Conservation (phyloP, 2,888 invertebrate species). For the Elgonia sp. region DNA sequence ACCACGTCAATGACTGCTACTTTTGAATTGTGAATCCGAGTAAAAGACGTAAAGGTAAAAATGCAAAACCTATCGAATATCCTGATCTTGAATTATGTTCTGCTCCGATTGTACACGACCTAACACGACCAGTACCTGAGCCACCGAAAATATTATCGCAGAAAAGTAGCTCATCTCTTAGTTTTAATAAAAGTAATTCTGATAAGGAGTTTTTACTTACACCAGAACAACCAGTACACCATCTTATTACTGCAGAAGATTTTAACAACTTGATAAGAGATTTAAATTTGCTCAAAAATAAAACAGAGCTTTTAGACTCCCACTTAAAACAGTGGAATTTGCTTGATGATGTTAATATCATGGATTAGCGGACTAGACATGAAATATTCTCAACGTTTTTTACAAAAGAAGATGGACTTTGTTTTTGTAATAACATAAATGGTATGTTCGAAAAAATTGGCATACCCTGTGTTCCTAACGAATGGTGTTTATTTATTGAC, state of each 20-base stretch:
- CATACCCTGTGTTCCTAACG: slow-evolving; percentile 19
- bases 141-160: too few species aligned
- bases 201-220: slow-evolving; percentile 2
- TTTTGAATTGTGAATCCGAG: slow-evolving; percentile 15
- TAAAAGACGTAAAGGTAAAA: neutral
- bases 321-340: slow-evolving; percentile 75
- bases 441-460: slow-evolving; percentile 47
- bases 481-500: slow-evolving; percentile 35
- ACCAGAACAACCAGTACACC: neutral
- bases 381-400: slow-evolving; percentile 32
- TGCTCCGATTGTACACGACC: too few species aligned
- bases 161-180: too few species aligned
- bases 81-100: too few species aligned
- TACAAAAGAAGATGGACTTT: slow-evolving; percentile 37
- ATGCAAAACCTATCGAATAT: too few species aligned
- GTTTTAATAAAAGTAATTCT: neutral
- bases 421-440: slow-evolving; percentile 47
- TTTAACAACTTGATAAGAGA: slow-evolving; percentile 38
- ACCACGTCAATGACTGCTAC: slow-evolving; percentile 21
- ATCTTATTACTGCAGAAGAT: slow-evolving; percentile 31
- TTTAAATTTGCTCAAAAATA: slow-evolving; percentile 8
- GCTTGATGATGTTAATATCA: slow-evolving; percentile 36
- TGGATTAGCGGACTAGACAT: slow-evolving; percentile 42
- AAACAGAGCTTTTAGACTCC: slow-evolving; percentile 75
- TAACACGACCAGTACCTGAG: too few species aligned